Conservation (phyloP, 2,113 vertebrate genomes). For the Melierax canorus region DNA sequence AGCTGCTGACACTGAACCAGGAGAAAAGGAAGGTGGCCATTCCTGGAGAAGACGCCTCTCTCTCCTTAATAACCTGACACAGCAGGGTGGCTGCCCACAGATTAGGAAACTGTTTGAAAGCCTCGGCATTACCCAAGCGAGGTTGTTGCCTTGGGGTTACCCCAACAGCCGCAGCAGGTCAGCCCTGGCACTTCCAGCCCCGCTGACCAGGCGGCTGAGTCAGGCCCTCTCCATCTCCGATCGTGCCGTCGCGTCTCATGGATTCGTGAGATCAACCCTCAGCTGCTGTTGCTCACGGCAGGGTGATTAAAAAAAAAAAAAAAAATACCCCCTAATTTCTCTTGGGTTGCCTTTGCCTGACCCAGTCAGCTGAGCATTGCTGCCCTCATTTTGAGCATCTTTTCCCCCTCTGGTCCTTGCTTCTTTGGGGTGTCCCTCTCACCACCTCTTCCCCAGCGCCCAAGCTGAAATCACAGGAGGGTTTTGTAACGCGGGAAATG, state of each 20-base stretch:
- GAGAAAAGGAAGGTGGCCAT: not conserved
- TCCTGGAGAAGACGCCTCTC: not conserved
- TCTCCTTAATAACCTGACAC: not conserved
- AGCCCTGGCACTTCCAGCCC: not conserved
- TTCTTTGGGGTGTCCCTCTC: not conserved
- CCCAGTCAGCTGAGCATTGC: not conserved
- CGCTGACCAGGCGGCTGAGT: not conserved
- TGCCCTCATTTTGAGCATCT: not conserved
- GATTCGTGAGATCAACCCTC: not conserved
- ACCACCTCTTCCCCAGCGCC: not conserved
- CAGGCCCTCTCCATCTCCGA: not conserved
- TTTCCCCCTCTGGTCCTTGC: not conserved
- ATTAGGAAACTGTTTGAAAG: constrained; percentile 21
- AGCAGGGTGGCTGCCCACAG: not conserved
- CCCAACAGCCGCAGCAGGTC: not conserved
- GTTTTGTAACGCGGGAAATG: not conserved
- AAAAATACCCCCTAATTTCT: not conserved
- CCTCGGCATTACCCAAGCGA: not conserved
- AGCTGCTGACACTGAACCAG: not conserved
- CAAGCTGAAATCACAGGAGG: not conserved
- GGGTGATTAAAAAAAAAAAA: not conserved
- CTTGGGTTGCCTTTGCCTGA: not conserved
- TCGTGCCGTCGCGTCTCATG: not conserved
- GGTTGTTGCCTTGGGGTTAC: not conserved
- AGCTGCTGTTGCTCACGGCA: fast-evolving